phyloP scores from a whole-genome alignment of 2,888 invertebrate species.

The Malacosoma neustria region DNA sequence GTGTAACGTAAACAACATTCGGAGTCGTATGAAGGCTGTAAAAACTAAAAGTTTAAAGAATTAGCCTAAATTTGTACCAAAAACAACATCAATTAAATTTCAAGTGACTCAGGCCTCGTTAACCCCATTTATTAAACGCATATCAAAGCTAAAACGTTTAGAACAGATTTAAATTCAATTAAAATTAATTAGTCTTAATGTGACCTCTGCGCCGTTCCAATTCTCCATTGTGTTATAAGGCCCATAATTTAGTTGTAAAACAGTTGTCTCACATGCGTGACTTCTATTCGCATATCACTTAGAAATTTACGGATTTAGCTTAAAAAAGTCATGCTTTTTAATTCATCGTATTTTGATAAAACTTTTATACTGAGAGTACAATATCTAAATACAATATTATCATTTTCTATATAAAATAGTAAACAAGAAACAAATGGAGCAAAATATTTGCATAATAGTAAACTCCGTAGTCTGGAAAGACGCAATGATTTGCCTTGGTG shows the following conservation, averaged over 20 bases:
- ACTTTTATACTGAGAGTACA: too few relatives aligned
- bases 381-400: too few relatives aligned
- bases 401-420: too few relatives aligned
- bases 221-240: background rate
- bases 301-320: too few relatives aligned
- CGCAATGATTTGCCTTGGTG: conserved; percentile 16
- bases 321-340: too few relatives aligned
- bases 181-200: background rate
- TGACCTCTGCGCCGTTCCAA: background rate
- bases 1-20: background rate
- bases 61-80: too few relatives aligned
- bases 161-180: background rate
- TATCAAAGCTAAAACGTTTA: background rate
- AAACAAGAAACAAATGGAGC: background rate
- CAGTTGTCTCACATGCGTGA: background rate
- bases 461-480: conserved; percentile 8
- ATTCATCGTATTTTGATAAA: too few relatives aligned
- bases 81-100: too few relatives aligned
- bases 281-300: too few relatives aligned
- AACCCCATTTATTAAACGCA: background rate
- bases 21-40: too few relatives aligned
- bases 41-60: too few relatives aligned
- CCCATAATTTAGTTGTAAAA: background rate
- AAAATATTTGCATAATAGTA: background rate
- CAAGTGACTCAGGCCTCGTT: too few relatives aligned